phyloP scores from a whole-genome alignment of 1,140 invertebrate genomes.

The Drosophila kurseongensis region DNA sequence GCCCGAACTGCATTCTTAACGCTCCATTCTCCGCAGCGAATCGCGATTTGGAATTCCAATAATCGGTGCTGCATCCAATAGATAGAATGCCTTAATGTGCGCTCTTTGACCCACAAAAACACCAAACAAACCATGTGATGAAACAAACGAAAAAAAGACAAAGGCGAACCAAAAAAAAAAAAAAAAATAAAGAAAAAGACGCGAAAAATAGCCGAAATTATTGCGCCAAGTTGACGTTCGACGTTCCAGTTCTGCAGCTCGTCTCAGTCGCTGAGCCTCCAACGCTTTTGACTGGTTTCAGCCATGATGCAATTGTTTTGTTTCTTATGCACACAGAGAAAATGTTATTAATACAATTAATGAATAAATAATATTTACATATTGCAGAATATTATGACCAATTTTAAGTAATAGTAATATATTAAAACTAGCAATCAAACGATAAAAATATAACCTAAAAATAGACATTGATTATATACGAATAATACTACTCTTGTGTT shows the following conservation, averaged over 20 bases:
- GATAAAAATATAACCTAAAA: background rate
- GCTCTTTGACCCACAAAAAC: slow-evolving; percentile 58
- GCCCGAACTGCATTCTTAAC: slow-evolving; percentile 15
- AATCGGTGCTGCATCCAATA: slow-evolving; percentile 15
- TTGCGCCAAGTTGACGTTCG: slow-evolving; percentile 66
- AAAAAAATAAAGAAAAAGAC: slow-evolving; percentile 33
- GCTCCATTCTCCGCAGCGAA: slow-evolving; percentile 5
- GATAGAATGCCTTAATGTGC: slow-evolving; percentile 26
- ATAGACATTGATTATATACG: no score
- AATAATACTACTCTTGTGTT: no score
- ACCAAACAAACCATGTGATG: slow-evolving; percentile 12
- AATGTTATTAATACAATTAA: background rate
- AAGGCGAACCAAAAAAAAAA: slow-evolving; percentile 5
- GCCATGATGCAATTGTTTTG: slow-evolving; percentile 68
- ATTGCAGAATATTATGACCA: no score
- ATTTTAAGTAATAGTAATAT: no score
- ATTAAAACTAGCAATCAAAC: no score
- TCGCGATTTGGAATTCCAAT: slow-evolving; percentile 3
- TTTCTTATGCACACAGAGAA: slow-evolving; percentile 7
- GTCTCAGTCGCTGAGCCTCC: slow-evolving; percentile 28
- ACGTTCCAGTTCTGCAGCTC: slow-evolving; percentile 65
- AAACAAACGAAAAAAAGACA: slow-evolving; percentile 13
- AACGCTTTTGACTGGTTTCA: slow-evolving; percentile 62
- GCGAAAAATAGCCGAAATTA: slow-evolving; percentile 57
- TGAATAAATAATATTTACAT: background rate